Evolutionary conservation across 1,140 invertebrate genomes (phyloP).

Genomic region (Magallana gigas): DNA sequence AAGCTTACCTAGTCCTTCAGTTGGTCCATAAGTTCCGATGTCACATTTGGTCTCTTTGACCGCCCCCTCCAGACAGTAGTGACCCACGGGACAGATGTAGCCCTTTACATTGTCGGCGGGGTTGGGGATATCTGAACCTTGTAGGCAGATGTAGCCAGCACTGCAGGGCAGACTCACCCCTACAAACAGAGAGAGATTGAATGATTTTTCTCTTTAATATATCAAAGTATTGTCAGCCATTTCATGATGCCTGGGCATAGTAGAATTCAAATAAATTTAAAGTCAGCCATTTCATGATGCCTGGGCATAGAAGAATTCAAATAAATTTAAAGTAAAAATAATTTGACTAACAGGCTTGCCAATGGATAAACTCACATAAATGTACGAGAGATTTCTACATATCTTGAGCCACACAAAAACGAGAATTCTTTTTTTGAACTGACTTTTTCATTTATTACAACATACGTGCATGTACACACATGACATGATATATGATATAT

Average conservation of each 20-base stretch:
- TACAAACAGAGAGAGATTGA: conserved; percentile 51
- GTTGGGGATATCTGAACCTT: conserved; percentile 69
- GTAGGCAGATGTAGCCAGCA: conserved; percentile 75
- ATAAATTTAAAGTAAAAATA: background rate
- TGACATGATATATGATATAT: too few species aligned
- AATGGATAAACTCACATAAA: too few species aligned
- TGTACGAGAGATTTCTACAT: background rate
- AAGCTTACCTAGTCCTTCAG: conserved; percentile 60
- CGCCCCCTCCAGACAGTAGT: conserved; percentile 73
- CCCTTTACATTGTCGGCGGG: conserved; percentile 73
- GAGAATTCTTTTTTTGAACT: too few species aligned
- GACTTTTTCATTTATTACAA: too few species aligned
- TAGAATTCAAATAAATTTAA: background rate
- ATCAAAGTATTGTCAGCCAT: too few species aligned
- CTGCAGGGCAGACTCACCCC: conserved; percentile 71
- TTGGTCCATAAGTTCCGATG: conserved; percentile 70
- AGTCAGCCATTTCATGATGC: too few species aligned
- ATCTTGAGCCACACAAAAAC: too few species aligned
- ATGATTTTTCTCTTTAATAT: too few species aligned
- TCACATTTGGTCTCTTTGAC: conserved; percentile 67
- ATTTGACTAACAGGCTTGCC: too few species aligned
- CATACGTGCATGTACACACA: too few species aligned
- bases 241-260: too few species aligned
- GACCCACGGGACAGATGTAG: conserved; percentile 75
- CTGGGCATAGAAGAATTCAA: too few species aligned